Conservation (phyloP, 2,113 vertebrate species). For the Myotis lucifugus region DNA sequence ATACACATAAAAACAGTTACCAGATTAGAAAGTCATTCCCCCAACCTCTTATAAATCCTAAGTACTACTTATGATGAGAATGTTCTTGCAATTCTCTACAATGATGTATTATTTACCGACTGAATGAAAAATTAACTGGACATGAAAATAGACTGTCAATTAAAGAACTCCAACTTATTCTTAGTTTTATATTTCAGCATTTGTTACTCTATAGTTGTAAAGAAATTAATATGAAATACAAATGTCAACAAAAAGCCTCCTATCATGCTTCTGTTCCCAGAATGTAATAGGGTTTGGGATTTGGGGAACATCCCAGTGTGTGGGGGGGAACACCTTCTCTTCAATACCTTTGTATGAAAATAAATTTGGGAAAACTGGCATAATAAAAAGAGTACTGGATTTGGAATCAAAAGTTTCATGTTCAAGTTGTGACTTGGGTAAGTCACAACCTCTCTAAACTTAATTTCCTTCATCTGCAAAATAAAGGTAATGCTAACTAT, state of each 20-base stretch:
- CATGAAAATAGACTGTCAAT: constrained; percentile 38
- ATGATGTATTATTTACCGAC: constrained; percentile 63
- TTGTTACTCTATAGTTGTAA: constrained; percentile 39
- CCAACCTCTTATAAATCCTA: constrained; percentile 68
- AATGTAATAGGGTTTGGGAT: background rate
- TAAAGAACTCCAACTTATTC: constrained; percentile 48
- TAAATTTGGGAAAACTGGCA: background rate
- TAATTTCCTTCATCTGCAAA: constrained; percentile 5
- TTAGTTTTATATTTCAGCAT: constrained; percentile 24
- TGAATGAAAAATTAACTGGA: constrained; percentile 65
- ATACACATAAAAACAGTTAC: constrained; percentile 76
- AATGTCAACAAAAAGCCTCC: background rate
- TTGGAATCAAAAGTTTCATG: background rate
- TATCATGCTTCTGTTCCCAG: background rate
- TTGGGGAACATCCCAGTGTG: background rate
- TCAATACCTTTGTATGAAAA: background rate
- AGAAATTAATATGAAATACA: constrained; percentile 54
- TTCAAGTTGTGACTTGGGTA: background rate
- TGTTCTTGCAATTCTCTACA: constrained; percentile 56
- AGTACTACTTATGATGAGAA: constrained; percentile 66
- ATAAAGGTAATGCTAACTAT: background rate
- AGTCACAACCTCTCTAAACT: background rate
- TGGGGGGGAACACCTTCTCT: background rate
- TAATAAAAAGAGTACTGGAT: background rate
- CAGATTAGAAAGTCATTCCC: constrained; percentile 76